Evolutionary conservation across 1,140 invertebrate species (phyloP), one percentile per base, ranked within the genome.

Genomic region (Caenorhabditis latens): DNA sequence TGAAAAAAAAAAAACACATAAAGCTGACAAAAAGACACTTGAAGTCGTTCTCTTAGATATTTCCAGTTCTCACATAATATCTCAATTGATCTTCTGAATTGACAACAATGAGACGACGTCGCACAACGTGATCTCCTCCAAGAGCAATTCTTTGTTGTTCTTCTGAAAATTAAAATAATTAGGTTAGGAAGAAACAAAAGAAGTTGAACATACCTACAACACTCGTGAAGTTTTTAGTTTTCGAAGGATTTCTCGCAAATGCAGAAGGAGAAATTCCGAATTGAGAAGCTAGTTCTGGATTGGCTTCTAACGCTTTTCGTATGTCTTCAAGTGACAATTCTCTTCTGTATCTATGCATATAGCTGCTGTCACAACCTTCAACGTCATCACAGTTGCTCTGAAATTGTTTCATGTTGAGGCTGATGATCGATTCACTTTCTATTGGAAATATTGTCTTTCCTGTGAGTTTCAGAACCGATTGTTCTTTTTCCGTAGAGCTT

Each of bases 381-480:
- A 89, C 85, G 11, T 90, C 55, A 24, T 83, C 55, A 43, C 83
- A 89, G 65, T 58, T 42, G n/a, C 48, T 88, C 84, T 67, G 71
- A 48, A 84, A 46, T 21, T 32, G 14, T 19, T 55, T 14, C n/a
- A 91, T 67, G 90, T 93, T 48, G 91, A 92, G 75, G 91, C 91
- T 2, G 91, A 92, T 79, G 91, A 92, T 86, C 90, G 91, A n/a
- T 92, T 90, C 71, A 92, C 91, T 7, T 92, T 92, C 87, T 92
- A 92, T 84, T 92, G 91, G 91, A 92, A 92, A 83, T 92, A 93
- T 86, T 92, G 91, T 87, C 84, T 92, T 14, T 90, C 92, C 21
- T 90, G 91, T 92, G 48, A 88, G 90, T 91, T 43, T 32, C 32
- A 32, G 32, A 32, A 32, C 32, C 2, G 32, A 1, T 32, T 32